Evolutionary conservation across 1,140 invertebrate species (phyloP), one percentile per base, ranked within the genome.

Genomic region (Tetragnatha versicolor): DNA sequence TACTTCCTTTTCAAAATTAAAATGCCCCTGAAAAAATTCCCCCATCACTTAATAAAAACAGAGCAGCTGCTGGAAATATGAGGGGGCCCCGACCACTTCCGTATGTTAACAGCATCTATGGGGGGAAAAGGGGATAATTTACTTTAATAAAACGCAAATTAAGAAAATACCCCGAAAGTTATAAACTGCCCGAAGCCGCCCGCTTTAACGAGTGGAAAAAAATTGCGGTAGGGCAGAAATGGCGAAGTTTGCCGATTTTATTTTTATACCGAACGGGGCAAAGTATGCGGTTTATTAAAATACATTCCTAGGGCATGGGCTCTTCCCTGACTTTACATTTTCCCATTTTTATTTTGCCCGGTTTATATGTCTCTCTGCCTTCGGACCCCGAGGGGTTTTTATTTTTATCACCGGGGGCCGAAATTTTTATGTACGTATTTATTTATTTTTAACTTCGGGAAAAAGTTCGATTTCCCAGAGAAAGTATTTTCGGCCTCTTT

Each of bases 121-220:
- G 53, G 14, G 20, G 12, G n/a, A n/a, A 31, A 14, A 31, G 53
- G 27, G 33, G 29, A 58, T 31, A 31, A 31, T 58, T 58, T 39
- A 22, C 42, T 63, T 63, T 63, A 63, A 63, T 63, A 63, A 63
- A 63, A 42, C n/a, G 53, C 37, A 63, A 63, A 63, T 63, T 63
- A 63, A 39, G 37, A 25, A 63, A 35, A 22, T 39, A 42, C 37
- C 14, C 42, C 20, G n/a, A 39, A n/a, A n/a, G 60, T 63, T 63
- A 39, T 63, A 63, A 63, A 63, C 35, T 63, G 33, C 60, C 42
- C 27, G n/a, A 6, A 14, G 35, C 37, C 35, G 42, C n/a, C n/a
- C n/a, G n/a, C n/a, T 63, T 63, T 63, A 58, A 42, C 60, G 60
- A 63, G 35, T 10, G 2, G 27, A 2, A 6, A 27, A 17, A 58